Evolutionary conservation across 2,888 invertebrate species (phyloP), one percentile per base, ranked within the genome.

Genomic region (Heliconius ethilla): DNA sequence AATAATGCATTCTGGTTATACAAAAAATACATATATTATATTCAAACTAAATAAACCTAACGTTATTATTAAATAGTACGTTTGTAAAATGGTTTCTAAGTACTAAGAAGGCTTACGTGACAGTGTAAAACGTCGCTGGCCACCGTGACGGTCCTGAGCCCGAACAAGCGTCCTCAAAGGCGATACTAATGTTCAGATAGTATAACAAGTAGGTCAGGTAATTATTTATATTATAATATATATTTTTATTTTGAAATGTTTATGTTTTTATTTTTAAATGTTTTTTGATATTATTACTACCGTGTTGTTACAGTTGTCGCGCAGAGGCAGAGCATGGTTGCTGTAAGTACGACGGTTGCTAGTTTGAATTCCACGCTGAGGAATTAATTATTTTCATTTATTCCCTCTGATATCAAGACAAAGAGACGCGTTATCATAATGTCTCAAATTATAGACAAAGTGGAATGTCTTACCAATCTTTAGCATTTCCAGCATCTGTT

Each of bases 101-200:
- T 72, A 51, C 51, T 51, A 51, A 37, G 73, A 73, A 77, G 79
- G 75, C 78, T 79, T 79, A 79, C 75, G 79, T 79, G 73, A 75
- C 73, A 73, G 67, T 78, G 75, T 72, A 78, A 75, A 79, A 75
- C 69, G 78, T 73, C 69, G 66, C 67, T 70, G 73, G 63, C 78
- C 79, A 67, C 69, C 73, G 77, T 73, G 73, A 65, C 73, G 73
- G 78, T 69, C 62, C 63, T 75, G 73, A 78, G 67, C 51, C 78
- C 18, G 67, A 66, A 51, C 65, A 55, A 33, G n/a, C 66, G 37
- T 51, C 29, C 63, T 18, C 3, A 27, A 66, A 70, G 40, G 25
- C 40, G 55, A 33, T 59, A 29, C 25, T 22, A 29, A 55, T 33
- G 22, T 55, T 55, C 55, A n/a, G 29, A 29, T 40, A 72, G 13